These are phyloP conservation scores for Stictonetta naevosa DNA, from an alignment of 2,113 vertebrate species.

Conservation along the genomic window DNA sequence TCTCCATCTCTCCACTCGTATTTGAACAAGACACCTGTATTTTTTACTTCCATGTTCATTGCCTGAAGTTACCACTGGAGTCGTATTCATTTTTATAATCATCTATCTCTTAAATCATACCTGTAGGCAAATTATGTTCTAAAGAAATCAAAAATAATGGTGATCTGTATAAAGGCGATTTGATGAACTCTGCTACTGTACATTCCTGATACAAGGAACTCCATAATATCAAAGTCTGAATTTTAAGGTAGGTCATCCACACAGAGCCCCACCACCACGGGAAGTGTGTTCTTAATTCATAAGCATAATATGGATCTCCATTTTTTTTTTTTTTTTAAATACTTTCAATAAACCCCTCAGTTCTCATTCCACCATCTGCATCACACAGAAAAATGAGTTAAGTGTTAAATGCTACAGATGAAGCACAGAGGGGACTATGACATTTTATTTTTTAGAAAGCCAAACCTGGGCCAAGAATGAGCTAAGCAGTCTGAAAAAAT, in stretches of 20 bases:
- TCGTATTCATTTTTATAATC: not conserved
- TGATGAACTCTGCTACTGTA: not conserved
- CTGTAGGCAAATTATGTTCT: not conserved
- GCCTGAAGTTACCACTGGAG: not conserved
- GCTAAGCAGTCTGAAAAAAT: not conserved
- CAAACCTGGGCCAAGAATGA: not conserved
- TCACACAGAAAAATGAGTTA: not conserved
- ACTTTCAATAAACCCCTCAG: not conserved
- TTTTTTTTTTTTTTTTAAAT: not conserved
- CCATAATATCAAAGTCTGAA: not conserved
- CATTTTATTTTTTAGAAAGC: not conserved
- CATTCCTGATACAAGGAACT: not conserved
- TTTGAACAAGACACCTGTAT: not conserved
- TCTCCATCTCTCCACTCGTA: not conserved
- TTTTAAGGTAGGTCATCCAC: not conserved
- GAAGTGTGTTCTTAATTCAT: not conserved
- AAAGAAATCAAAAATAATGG: not conserved
- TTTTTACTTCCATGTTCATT: not conserved
- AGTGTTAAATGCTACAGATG: not conserved
- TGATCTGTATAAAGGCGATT: not conserved
- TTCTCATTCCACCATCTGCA: not conserved
- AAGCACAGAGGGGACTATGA: not conserved
- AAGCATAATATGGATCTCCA: not conserved
- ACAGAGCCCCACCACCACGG: not conserved
- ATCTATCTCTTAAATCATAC: not conserved